Conservation (phyloP, 2,797 vertebrate species). For the Thalassophryne amazonica region DNA sequence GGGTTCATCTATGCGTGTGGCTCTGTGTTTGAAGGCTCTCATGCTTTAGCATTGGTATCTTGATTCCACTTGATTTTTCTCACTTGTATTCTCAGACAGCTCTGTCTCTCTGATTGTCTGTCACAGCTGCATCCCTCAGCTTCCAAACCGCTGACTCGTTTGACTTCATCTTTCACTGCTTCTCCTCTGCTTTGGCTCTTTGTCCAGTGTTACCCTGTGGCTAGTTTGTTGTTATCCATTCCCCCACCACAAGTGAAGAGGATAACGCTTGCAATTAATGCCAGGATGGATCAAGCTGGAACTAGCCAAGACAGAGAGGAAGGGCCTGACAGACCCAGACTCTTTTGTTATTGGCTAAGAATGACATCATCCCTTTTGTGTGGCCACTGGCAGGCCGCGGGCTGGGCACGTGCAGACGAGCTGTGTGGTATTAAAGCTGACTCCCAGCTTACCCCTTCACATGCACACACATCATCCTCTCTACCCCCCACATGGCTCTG, state of each 20-base stretch:
- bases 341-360: slow-evolving; percentile 82
- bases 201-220: slow-evolving; percentile 42
- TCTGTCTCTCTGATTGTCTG: slow-evolving; percentile 19
- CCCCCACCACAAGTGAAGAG: slow-evolving; percentile 70
- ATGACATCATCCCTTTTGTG: slow-evolving; percentile 85
- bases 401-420: slow-evolving; percentile 77
- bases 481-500: slow-evolving; percentile 63
- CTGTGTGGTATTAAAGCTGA: slow-evolving; percentile 61
- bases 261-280: slow-evolving; percentile 81
- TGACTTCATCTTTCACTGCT: slow-evolving; percentile 31
- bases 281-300: slow-evolving; percentile 79
- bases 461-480: slow-evolving; percentile 24
- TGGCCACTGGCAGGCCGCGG: slow-evolving; percentile 73
- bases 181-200: slow-evolving; percentile 40
- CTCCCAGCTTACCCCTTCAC: slow-evolving; percentile 42
- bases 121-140: slow-evolving; percentile 1
- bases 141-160: not conserved
- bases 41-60: slow-evolving; percentile 42
- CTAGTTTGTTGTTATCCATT: slow-evolving; percentile 71
- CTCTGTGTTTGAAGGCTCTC: slow-evolving; percentile 39
- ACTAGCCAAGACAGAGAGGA: slow-evolving; percentile 71
- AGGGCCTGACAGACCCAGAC: slow-evolving; percentile 61
- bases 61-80: slow-evolving; percentile 44
- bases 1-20: slow-evolving; percentile 41
- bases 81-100: slow-evolving; percentile 42